Evolutionary conservation across 2,113 vertebrate species (phyloP), one percentile per base, ranked within the genome.

Genomic region (Willisornis vidua): DNA sequence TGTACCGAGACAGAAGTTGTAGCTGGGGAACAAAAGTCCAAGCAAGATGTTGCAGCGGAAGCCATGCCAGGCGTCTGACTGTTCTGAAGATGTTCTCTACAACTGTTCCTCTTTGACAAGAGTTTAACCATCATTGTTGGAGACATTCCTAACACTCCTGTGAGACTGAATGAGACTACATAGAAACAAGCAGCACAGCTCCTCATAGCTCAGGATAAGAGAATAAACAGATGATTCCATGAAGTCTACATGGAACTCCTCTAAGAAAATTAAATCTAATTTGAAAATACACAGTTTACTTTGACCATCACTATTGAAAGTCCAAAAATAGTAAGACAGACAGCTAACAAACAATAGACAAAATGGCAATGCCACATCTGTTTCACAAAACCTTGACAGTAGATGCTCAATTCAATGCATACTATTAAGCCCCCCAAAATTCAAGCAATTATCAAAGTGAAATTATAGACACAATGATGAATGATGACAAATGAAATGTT

Each of bases 391-490:
- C 59, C 70, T 33, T 77, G 62, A 76, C 43, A 66, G 85, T 90
- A 95, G 94, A 82, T 74, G 31, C 41, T 85, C 95, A 73, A 96
- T 82, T 89, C 90, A 76, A 73, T 91, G 57, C 96, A 80, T 41
- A 90, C 84, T 94, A 93, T 96, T 93, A 97, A 96, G 92, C 58
- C 66, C 39, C 95, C 89, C 7, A 29, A 96, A 96, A 97, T 87
- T 90, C 91, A 89, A 78, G 65, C 23, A 94, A 90, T 95, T 94
- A 70, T 76, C 89, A 93, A 96, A 95, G 94, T 95, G 94, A 96
- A 94, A 97, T 93, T 96, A 97, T 51, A 96, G 93, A 90, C 97
- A 93, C 49, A 86, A 95, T 96, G 96, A 98, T 96, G 75, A 95
- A 96, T 85, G 97, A 93, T 9, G 4, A 96, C 90, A 97, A 97